Evolutionary conservation across 2,888 invertebrate species (phyloP).

Genomic region (Netelia inedita): DNA sequence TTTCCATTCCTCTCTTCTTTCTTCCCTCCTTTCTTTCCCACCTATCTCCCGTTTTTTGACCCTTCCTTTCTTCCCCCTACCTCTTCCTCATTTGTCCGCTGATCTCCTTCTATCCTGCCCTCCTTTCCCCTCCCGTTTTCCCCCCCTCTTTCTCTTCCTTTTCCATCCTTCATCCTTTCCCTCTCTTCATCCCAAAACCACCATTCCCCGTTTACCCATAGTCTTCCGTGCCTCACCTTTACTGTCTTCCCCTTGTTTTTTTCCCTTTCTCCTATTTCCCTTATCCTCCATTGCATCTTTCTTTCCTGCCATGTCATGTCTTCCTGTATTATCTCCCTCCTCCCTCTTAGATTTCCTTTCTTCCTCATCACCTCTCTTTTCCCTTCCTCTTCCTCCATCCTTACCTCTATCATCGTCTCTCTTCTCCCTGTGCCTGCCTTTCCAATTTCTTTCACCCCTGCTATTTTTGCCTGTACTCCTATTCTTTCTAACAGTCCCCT

Average conservation of each 20-base stretch:
- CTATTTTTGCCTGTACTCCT: too few species aligned
- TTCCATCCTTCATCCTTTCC: background rate
- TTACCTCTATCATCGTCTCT: background rate
- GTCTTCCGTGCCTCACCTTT: background rate
- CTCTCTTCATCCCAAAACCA: background rate
- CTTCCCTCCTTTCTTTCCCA: background rate
- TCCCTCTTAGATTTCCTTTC: background rate
- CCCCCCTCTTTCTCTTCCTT: background rate
- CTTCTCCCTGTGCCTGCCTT: background rate
- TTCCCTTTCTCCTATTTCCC: background rate
- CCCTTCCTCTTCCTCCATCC: background rate
- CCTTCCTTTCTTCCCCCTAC: background rate
- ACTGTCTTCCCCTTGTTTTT: background rate
- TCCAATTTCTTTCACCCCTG: too few species aligned
- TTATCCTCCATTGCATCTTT: background rate
- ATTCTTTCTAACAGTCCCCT: background rate
- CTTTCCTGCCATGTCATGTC: background rate
- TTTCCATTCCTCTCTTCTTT: background rate
- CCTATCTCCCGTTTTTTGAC: background rate
- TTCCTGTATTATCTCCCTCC: background rate
- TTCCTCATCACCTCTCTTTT: background rate
- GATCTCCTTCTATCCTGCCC: too few species aligned
- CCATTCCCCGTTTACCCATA: background rate
- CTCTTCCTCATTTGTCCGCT: background rate
- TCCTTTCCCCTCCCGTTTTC: background rate